Evolutionary conservation across 2,888 invertebrate genomes (phyloP).

Genomic region (Buathra laborator): DNA sequence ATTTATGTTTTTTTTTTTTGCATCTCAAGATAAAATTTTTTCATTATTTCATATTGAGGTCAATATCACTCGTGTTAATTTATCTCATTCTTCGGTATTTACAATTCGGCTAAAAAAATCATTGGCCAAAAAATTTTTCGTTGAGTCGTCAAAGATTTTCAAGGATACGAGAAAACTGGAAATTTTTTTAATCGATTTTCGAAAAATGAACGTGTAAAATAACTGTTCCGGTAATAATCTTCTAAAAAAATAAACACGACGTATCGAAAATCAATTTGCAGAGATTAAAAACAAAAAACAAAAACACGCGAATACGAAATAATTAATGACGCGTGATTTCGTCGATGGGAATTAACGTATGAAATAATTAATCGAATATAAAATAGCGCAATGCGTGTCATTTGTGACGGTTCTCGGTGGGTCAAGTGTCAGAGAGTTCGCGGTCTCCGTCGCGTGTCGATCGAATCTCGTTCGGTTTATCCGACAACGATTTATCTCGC

Average conservation of each 20-base stretch:
- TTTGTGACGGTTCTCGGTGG: slow-evolving; percentile 17
- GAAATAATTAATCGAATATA: neutral
- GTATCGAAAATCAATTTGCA: neutral
- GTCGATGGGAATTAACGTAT: too few species aligned
- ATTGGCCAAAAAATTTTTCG: neutral
- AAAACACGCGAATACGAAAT: too few species aligned
- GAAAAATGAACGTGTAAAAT: too few species aligned
- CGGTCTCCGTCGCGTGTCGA: slow-evolving; percentile 54
- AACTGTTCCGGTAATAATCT: too few species aligned
- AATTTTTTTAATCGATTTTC: neutral
- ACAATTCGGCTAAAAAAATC: neutral
- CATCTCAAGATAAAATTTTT: neutral
- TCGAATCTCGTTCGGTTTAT: slow-evolving; percentile 40
- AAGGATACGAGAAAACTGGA: neutral
- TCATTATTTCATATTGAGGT: neutral
- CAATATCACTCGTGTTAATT: neutral
- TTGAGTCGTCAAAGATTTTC: neutral
- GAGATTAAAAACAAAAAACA: neutral
- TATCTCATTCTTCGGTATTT: neutral
- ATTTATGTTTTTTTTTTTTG: slow-evolving; percentile 9
- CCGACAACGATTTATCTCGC: slow-evolving; percentile 50
- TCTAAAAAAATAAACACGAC: too few species aligned
- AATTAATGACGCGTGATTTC: too few species aligned
- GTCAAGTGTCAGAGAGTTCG: slow-evolving; percentile 33
- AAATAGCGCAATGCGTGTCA: slow-evolving; percentile 12